phyloP scores from a whole-genome alignment of 2,888 invertebrate genomes.

The Sesamia inferens region DNA sequence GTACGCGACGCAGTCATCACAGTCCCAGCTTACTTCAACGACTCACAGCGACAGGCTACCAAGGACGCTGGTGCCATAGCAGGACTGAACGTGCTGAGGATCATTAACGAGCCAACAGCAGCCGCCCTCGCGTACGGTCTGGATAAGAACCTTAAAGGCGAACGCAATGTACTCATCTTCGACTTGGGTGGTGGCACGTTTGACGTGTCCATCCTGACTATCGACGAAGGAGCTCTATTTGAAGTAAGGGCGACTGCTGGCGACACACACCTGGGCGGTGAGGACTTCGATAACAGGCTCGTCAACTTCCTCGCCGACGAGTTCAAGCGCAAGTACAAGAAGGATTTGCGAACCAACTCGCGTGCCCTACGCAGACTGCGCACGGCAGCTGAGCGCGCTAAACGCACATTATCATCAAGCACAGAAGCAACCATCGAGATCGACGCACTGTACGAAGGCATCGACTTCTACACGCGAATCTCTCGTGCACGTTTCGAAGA shows the following conservation, averaged over 20 bases:
- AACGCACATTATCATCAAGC: slow-evolving; percentile 94
- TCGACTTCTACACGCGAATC: slow-evolving; percentile 92
- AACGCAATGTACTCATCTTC: slow-evolving; percentile 91
- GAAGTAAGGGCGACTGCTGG: slow-evolving; percentile 96
- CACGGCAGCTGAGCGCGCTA: slow-evolving; percentile 94
- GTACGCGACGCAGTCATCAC: slow-evolving; percentile 94
- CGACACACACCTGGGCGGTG: slow-evolving; percentile 95
- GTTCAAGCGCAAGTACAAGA: slow-evolving; percentile 92
- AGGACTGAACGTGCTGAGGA: slow-evolving; percentile 94
- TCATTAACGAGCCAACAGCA: slow-evolving; percentile 95
- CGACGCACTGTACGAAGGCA: slow-evolving; percentile 93
- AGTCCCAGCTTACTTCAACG: slow-evolving; percentile 95
- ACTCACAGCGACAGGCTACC: slow-evolving; percentile 93
- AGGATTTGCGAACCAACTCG: slow-evolving; percentile 92
- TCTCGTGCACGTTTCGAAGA: slow-evolving; percentile 94
- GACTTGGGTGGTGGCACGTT: slow-evolving; percentile 93
- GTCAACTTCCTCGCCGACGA: slow-evolving; percentile 92
- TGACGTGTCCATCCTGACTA: slow-evolving; percentile 95
- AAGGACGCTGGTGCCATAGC: slow-evolving; percentile 95
- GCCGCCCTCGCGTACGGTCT: slow-evolving; percentile 93
- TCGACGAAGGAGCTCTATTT: slow-evolving; percentile 93
- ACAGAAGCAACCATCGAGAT: slow-evolving; percentile 94
- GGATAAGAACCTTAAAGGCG: slow-evolving; percentile 91
- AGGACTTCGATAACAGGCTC: slow-evolving; percentile 92
- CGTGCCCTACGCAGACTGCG: slow-evolving; percentile 92